These are phyloP conservation scores for Neopipo cinnamomea DNA, from an alignment of 2,113 vertebrate genomes.

Conservation along the genomic window DNA sequence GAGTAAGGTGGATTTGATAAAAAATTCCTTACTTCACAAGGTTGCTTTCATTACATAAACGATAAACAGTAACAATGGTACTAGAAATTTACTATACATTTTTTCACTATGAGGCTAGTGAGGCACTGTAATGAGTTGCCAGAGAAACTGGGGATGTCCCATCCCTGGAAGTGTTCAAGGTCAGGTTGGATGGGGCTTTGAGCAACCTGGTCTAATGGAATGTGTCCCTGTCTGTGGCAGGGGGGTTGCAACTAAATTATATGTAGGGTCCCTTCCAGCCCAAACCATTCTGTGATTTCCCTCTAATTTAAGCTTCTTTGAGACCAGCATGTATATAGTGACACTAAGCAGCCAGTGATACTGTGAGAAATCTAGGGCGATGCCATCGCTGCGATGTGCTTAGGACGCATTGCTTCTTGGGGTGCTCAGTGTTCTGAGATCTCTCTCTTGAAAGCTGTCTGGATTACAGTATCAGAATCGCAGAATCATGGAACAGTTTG, in stretches of 20 bases:
- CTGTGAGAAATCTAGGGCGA: not conserved
- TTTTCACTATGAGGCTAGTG: not conserved
- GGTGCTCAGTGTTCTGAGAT: not conserved
- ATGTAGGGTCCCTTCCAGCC: not conserved
- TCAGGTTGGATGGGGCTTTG: not conserved
- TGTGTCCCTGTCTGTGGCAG: rapidly evolving
- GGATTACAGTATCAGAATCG: not conserved
- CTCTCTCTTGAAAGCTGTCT: not conserved
- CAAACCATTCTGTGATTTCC: not conserved
- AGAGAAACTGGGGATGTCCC: not conserved
- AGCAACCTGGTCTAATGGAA: not conserved
- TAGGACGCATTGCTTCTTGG: not conserved
- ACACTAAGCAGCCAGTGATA: not conserved
- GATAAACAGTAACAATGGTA: not conserved
- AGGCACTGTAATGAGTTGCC: not conserved
- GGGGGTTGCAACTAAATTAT: not conserved
- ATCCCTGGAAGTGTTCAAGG: not conserved
- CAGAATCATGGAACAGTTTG: not conserved
- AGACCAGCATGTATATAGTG: not conserved
- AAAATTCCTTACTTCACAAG: not conserved
- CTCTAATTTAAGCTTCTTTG: not conserved
- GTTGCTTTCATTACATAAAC: not conserved
- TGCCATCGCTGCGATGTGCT: rapidly evolving
- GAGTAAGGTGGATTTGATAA: not conserved
- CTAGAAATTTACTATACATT: not conserved